Base-by-base conservation (phyloP, 2,888 invertebrate species). In the Macroteleia sp. region DNA sequence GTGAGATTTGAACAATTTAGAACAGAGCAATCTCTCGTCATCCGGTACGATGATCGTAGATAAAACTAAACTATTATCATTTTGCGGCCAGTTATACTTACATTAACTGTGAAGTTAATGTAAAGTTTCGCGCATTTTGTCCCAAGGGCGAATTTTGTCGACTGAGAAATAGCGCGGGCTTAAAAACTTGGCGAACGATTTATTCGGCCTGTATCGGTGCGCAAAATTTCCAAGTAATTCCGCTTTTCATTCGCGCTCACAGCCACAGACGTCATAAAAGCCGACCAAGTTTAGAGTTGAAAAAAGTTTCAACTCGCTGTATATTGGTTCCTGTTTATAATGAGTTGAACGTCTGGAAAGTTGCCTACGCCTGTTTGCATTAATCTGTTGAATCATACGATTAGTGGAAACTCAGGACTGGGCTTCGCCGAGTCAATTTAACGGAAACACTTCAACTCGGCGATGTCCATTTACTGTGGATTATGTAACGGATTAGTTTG, bases 281-380 rank as follows among this genome's bases (percentile, higher is more conserved):
- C 54, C 46, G 32, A 17, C 6, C 69, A 74, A 78, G 62, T 78
- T 73, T 64, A 5, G 30, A 39, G 57, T 8, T 36, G 59, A 34
- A 74, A 78, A 78, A 69, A 73, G 67, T 48, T 69, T 34, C 17
- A 46, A 46, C 25, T 1, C 54, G 59, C 56, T 62, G 52, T 77
- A 80, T 75, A 80, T 75, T 81, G 82, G 80, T 80, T 74, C 67
- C 75, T 81, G 81, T 81, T 83, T 79, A 82, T 82, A 83, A 84
- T 77, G 82, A 87, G 83, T 83, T 82, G 81, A 66, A 79, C 71
- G 86, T 85, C 85, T 85, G 83, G 81, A 85, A 86, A 83, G 83
- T 85, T 85, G 66, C 36, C 75, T 59, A 57, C 67, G 59, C 79
- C 67, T 77, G 75, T 77, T 79, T 81, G 81, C 81, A 80, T 82